phyloP scores from a whole-genome alignment of 2,113 vertebrate species.

The human region GRCh38 chrX:105834001-105834500 shows the following conservation, averaged over 20 bases:
- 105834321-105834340: background rate
- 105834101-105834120: background rate
- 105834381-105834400: background rate
- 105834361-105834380: background rate
- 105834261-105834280: background rate
- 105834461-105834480: background rate
- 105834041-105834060: background rate
- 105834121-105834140: background rate
- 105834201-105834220: background rate
- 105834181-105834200: background rate
- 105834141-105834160: background rate
- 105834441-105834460: background rate
- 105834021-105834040: background rate
- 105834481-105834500: background rate
- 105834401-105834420: background rate
- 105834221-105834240: conserved; percentile 23
- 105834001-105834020: background rate
- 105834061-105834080: background rate
- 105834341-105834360: background rate
- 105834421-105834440: background rate
- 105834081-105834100: background rate
- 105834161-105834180: background rate
- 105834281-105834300: conserved; percentile 10
- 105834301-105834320: background rate
- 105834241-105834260: background rate